These are phyloP conservation scores for Cyclura pinguis DNA, from an alignment of 2,797 vertebrate genomes.

Conservation along the genomic window DNA sequence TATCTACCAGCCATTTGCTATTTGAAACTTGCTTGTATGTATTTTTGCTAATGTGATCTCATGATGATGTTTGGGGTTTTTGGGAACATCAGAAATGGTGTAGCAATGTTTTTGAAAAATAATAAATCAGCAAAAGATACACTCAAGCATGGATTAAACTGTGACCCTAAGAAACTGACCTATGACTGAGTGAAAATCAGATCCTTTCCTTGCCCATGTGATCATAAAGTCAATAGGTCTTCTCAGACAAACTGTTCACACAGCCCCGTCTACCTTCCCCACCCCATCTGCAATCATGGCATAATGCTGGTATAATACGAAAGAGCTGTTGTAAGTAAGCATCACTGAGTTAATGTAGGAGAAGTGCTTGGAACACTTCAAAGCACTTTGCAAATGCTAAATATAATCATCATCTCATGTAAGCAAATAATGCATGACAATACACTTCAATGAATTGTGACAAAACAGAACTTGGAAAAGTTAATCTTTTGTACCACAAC, in stretches of 20 bases:
- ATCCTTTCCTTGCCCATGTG: background rate
- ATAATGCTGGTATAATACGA: background rate
- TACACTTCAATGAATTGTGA: background rate
- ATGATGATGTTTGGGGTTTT: too few species aligned
- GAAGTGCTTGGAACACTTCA: background rate
- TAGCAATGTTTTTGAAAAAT: too few species aligned
- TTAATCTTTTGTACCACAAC: too few species aligned
- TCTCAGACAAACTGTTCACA: background rate
- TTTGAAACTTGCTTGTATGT: too few species aligned
- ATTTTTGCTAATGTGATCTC: too few species aligned
- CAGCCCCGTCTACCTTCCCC: too few species aligned
- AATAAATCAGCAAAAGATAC: too few species aligned
- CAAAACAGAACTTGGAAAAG: background rate
- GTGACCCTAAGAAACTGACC: background rate
- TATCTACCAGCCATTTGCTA: too few species aligned
- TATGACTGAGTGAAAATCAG: background rate
- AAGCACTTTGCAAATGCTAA: background rate
- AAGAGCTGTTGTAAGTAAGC: background rate
- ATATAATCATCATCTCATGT: background rate
- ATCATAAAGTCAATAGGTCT: background rate
- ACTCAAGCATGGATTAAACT: background rate
- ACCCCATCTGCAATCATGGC: background rate
- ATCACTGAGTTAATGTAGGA: background rate
- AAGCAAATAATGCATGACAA: slow-evolving; percentile 7
- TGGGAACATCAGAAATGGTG: too few species aligned